Evolutionary conservation across 2,797 vertebrate species (phyloP), one percentile per base, ranked within the genome.

Genomic region (Sciaenops ocellatus): DNA sequence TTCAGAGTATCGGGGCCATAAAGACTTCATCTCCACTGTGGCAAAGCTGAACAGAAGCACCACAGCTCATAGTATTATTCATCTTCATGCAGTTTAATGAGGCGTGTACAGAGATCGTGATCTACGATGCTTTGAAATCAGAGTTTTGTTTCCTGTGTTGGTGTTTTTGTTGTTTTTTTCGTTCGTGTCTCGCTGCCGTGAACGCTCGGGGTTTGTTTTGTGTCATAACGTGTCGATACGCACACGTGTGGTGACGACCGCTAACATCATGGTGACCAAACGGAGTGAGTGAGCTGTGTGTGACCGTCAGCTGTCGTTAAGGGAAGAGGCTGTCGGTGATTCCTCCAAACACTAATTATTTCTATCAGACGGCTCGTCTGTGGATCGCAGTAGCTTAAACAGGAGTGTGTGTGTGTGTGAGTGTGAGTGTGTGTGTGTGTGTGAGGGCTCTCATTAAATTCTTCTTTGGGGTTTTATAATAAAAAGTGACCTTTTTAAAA

Each of bases 401-500:
- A 50, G 13, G 67, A 41, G 42, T 44, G 63, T 66, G 76, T 76
- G 73, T 56, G 57, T 20, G 46, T 48, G 63, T 20, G 59, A 6
- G 71, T 52, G 66, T 3, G 79, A 34, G 76, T 2, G 67, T 2
- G 56, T 11, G 82, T 15, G 59, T n/a, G 52, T 34, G 50, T 38
- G 62, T 12, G 62, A 26, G 72, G 54, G 65, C 47, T 64, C 57
- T 78, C 63, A 68, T 82, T 63, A 24, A 73, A 77, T 73, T 86
- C 83, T 82, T 83, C 75, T 85, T 87, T 26, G 79, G 88, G 90
- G 82, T 84, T 93, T 94, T 94, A 79, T 92, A 92, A 89, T 42
- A 51, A 79, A 63, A 92, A 94, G 92, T 95, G 92, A 91, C 91
- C 90, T 95, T 95, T 93, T 92, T 81, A 92, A 89, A 92, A 84